Evolutionary conservation across 2,113 vertebrate species (phyloP), one percentile per base, ranked within the genome.

Genomic region (Andinoacara biseriatus): DNA sequence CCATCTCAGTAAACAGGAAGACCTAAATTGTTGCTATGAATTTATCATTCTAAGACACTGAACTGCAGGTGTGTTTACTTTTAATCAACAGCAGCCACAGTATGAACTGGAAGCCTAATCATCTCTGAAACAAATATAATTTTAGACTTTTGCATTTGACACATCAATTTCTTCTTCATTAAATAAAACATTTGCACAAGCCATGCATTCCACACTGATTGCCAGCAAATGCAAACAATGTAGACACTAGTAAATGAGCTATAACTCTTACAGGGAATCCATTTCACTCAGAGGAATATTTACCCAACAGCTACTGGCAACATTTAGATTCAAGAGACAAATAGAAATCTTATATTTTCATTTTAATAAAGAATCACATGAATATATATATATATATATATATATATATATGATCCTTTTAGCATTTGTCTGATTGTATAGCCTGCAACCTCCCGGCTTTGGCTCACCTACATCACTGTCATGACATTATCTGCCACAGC

Each of bases 111-210:
- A 72, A 31, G 17, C 17, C 29, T 49, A 76, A 76, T 46, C 10
- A 76, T n/a, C 74, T 31, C 38, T 46, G 57, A 59, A 46, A 76
- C 24, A 43, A 76, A 60, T 59, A 60, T 76, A 17, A 76, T 29
- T 13, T 76, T 46, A 46, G 17, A 29, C 56, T n/a, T 65, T 54
- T 24, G 40, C 60, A 38, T 56, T 63, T 65, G n/a, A 65, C 49
- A 56, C 31, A 40, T 63, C 8, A 31, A 79, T 56, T 79, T 76
- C 35, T 56, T 57, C 33, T 57, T 56, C 43, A 54, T 61, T 57
- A 65, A 33, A 67, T 57, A 11, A 65, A 40, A 57, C 77, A 56
- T 57, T 65, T 24, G 35, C 31, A 20, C 59, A 14, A 79, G 60
- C 52, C 10, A 79, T 29, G n/a, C 17, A 65, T 40, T 24, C 33